Evolutionary conservation across 2,888 invertebrate species (phyloP), one percentile per base, ranked within the genome.

Genomic region (Drosophila mimetica): DNA sequence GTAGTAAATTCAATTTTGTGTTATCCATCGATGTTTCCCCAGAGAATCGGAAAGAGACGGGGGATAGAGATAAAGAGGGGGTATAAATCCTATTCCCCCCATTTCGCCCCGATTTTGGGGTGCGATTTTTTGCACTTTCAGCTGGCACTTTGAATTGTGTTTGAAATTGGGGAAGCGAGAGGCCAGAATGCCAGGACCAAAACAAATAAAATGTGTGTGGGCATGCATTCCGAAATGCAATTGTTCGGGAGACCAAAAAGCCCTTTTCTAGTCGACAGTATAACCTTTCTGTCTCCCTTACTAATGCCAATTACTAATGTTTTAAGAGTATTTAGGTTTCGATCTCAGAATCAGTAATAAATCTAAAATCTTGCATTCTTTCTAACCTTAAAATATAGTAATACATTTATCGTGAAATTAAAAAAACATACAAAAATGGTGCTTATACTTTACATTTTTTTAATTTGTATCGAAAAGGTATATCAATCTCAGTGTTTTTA

Each of bases 111-210:
- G 8, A 22, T 22, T 44, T 14, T 22, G 42, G 48, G 57, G 84
- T 77, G 80, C 66, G 76, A 81, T 83, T 81, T 81, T 81, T 81
- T 81, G 76, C 80, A 79, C 80, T 79, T 80, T 74, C 74, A 53
- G 71, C 71, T 52, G 77, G 46, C 76, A 76, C 61, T 64, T 71
- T 16, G 54, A 44, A 73, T 65, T 71, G 66, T 59, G 66, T 61
- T 30, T 42, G 69, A 48, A 50, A 36, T 37, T 13, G 47, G 41
- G 39, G 25, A 25, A 39, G 52, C 48, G 53, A 51, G 18, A 48
- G 28, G 47, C 41, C 46, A 28, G 20, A 39, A 34, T 32, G 20
- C 36, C 53, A 44, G 55, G 48, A 36, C 58, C 46, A 65, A 74
- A 76, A 71, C 74, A 79, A 77, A 79, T 76, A 79, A 74, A 80